These are phyloP conservation scores for Oryzias melastigma DNA, from an alignment of 2,113 vertebrate genomes.

Conservation along the genomic window DNA sequence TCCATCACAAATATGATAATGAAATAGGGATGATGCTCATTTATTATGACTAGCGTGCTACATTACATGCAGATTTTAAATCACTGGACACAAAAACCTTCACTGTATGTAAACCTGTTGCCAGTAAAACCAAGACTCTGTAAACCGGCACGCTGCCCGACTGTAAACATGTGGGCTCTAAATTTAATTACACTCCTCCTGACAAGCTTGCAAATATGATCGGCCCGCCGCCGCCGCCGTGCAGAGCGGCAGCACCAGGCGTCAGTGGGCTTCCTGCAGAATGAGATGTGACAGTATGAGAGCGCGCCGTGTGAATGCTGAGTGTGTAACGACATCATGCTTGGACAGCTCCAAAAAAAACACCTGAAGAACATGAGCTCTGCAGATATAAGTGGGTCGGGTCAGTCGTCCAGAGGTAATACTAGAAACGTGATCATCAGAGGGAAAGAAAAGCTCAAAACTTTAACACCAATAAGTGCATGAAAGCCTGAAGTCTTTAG, in stretches of 20 bases:
- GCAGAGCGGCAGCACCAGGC: not conserved
- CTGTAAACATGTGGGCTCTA: not conserved
- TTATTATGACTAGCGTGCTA: too few relatives aligned
- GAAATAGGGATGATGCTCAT: too few relatives aligned
- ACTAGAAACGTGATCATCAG: too few relatives aligned
- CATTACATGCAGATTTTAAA: too few relatives aligned
- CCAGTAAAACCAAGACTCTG: slow-evolving; percentile 5
- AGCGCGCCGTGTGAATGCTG: slow-evolving; percentile 14
- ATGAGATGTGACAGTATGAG: slow-evolving; percentile 52
- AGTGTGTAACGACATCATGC: slow-evolving; percentile 16
- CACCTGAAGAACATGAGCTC: slow-evolving; percentile 17
- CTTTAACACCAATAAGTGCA: too few relatives aligned
- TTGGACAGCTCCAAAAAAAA: slow-evolving; percentile 35
- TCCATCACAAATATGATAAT: too few relatives aligned
- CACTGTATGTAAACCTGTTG: not conserved
- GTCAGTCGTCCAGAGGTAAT: too few relatives aligned
- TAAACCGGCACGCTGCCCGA: not conserved
- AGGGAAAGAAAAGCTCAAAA: too few relatives aligned
- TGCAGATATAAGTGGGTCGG: slow-evolving; percentile 36
- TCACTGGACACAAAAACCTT: not conserved
- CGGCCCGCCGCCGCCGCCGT: not conserved
- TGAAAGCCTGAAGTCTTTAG: not conserved
- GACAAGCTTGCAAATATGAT: slow-evolving; percentile 30
- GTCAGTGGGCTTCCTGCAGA: slow-evolving; percentile 36
- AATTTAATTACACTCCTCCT: slow-evolving; percentile 24